Evolutionary conservation across 1,140 invertebrate species (phyloP).

Genomic region (Bradysia coprophila): DNA sequence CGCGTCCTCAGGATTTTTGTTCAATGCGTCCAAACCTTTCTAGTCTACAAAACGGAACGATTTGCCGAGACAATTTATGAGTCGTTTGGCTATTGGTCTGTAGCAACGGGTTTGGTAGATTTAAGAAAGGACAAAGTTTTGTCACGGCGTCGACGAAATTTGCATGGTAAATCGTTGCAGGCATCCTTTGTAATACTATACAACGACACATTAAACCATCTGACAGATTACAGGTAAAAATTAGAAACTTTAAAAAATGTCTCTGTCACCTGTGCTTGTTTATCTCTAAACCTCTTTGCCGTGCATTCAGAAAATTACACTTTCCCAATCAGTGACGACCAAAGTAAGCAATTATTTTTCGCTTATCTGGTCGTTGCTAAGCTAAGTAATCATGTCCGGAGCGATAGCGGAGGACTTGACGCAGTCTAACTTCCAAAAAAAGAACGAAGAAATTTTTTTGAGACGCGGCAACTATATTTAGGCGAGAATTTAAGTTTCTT

Average conservation of each 20-base stretch:
- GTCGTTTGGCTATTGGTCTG: background rate
- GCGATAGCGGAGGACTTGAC: too few species aligned
- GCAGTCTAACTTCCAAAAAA: too few species aligned
- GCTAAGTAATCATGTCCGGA: too few species aligned
- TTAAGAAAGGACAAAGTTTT: constrained; percentile 5
- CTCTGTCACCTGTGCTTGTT: background rate
- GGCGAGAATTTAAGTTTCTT: too few species aligned
- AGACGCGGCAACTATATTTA: too few species aligned
- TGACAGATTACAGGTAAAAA: constrained; percentile 3
- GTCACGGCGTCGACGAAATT: constrained; percentile 4
- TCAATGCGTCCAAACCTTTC: background rate
- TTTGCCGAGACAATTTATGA: background rate
- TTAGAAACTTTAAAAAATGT: background rate
- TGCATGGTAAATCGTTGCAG: constrained; percentile 1
- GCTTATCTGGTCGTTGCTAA: background rate
- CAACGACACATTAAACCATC: constrained; percentile 3
- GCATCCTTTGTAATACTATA: background rate
- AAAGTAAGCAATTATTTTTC: background rate
- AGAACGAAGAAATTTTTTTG: too few species aligned
- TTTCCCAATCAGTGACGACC: background rate
- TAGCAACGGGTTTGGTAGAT: background rate
- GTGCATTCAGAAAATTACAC: background rate
- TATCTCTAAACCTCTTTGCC: background rate
- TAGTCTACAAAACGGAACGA: constrained; percentile 1
- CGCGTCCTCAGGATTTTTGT: background rate